phyloP scores from a whole-genome alignment of 2,797 vertebrate species.

The Leuciscus waleckii region DNA sequence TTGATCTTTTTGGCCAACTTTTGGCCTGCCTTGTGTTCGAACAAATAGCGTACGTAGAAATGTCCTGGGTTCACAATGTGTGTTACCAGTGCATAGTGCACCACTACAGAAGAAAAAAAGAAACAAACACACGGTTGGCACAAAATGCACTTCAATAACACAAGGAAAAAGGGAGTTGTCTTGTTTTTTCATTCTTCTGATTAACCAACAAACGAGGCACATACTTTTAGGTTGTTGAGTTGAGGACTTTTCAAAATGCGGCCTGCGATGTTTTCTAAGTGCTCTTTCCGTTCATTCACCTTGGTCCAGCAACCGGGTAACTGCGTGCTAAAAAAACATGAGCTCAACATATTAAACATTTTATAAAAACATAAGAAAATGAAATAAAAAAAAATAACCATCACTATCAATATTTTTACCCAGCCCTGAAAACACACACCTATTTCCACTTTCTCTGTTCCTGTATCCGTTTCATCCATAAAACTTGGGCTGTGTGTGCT shows the following conservation, averaged over 20 bases:
- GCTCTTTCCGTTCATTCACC: not conserved
- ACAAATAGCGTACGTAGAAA: slow-evolving; percentile 74
- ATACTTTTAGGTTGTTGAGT: slow-evolving; percentile 57
- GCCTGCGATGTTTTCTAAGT: slow-evolving; percentile 23
- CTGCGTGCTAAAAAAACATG: not conserved
- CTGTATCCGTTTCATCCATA: slow-evolving; percentile 46
- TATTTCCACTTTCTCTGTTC: slow-evolving; percentile 15
- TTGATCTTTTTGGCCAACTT: slow-evolving; percentile 69
- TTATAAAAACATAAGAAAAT: not conserved
- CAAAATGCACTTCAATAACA: not conserved
- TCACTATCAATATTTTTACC: not conserved
- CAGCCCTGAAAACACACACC: slow-evolving; percentile 13
- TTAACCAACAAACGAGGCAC: not conserved
- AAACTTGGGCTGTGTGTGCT: slow-evolving; percentile 24
- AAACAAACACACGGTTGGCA: not conserved
- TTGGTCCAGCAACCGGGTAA: not conserved
- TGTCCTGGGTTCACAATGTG: slow-evolving; percentile 77
- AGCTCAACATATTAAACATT: not conserved
- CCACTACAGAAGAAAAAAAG: slow-evolving; percentile 52
- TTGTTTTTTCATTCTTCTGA: too few species aligned
- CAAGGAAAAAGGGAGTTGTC: not conserved
- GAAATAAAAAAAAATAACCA: slow-evolving; percentile 2
- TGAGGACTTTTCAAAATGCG: not conserved
- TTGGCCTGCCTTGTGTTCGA: slow-evolving; percentile 60
- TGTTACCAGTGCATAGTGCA: slow-evolving; percentile 72